Percentiles rank a stretch among this genome's conserved stretches.
phyloP scores from a whole-genome alignment of 2,113 vertebrate species.

The Platichthys flesus region DNA sequence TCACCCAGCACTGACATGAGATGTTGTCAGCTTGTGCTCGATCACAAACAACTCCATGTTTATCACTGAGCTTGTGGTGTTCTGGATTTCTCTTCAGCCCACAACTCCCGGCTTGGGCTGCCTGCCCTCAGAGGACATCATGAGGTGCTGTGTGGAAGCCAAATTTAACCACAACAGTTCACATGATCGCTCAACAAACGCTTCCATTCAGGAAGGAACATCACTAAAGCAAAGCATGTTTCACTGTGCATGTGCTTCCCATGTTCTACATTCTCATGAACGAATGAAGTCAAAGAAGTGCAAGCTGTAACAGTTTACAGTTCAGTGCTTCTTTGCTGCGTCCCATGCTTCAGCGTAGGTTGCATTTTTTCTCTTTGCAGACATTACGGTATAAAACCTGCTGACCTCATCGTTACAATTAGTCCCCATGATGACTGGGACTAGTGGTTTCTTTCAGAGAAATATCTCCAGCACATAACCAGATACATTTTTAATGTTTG shows the following conservation, averaged over 20 bases:
- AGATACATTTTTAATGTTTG: not conserved
- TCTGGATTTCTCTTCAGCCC: conserved; percentile 3
- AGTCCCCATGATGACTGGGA: too few relatives aligned
- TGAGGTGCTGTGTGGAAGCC: conserved; percentile 58
- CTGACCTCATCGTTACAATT: not conserved
- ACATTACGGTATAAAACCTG: not conserved
- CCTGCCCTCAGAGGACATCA: conserved; percentile 61
- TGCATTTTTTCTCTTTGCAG: not conserved
- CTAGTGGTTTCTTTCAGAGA: not conserved
- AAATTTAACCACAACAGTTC: conserved; percentile 64
- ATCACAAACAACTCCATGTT: conserved; percentile 1
- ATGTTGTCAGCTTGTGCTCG: conserved; percentile 2
- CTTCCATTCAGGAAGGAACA: conserved; percentile 55
- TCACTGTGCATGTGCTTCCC: conserved; percentile 13
- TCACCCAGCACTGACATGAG: not conserved
- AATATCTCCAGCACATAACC: not conserved
- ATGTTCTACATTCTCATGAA: conserved; percentile 3
- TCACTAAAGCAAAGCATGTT: conserved; percentile 30
- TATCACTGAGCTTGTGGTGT: conserved; percentile 3
- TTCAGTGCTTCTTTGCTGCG: not conserved
- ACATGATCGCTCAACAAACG: conserved; percentile 73
- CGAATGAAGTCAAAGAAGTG: not conserved
- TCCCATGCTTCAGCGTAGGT: not conserved
- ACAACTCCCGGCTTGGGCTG: not conserved
- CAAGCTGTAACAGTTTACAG: too few relatives aligned